Evolutionary conservation across 2,113 vertebrate species (phyloP), one percentile per base, ranked within the genome.

Genomic region (Thinocorus orbignyianus): DNA sequence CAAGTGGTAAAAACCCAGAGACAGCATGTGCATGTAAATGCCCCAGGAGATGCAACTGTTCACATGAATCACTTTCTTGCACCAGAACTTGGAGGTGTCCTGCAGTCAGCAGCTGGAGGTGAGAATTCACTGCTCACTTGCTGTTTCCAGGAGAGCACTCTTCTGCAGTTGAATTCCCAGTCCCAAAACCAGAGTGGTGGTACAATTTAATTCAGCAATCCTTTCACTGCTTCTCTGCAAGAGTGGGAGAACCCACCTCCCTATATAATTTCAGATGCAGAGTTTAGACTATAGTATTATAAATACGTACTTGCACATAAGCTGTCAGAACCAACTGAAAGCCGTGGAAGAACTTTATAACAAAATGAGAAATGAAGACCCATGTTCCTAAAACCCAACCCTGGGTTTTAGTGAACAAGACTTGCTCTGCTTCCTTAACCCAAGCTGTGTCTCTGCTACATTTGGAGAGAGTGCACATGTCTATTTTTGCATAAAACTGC

Each of bases 121-220:
- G 18, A 48, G 30, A 39, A 65, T 6, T 3, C 79, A n/a, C 7
- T 28, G 19, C 22, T 65, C 37, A 15, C 61, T 84, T 87, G 58
- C 37, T 71, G 5, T 48, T 92, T 87, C 44, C 72, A 57, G 49
- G 25, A 71, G 2, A 80, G 6, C 22, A 23, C 4, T 70, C 60
- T n/a, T 51, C 76, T 71, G 4, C 0, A 0, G 8, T 3, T 4
- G 37, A 91, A 33, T 65, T 76, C 19, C 18, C 41, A 61, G 54
- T 46, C 14, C 19, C 60, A 77, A 52, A 92, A n/a, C 20, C 25
- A 82, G 66, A 78, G 23, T 9, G 51, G n/a, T 52, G 41, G 19
- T 39, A 60, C n/a, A 69, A 64, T 3, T 17, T 16, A 61, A 62
- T n/a, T 78, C 14, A 74, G 35, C 37, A 91, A 51, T 62, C 44